phyloP scores from a whole-genome alignment of 2,113 vertebrate genomes.

The Callaeas wilsoni region DNA sequence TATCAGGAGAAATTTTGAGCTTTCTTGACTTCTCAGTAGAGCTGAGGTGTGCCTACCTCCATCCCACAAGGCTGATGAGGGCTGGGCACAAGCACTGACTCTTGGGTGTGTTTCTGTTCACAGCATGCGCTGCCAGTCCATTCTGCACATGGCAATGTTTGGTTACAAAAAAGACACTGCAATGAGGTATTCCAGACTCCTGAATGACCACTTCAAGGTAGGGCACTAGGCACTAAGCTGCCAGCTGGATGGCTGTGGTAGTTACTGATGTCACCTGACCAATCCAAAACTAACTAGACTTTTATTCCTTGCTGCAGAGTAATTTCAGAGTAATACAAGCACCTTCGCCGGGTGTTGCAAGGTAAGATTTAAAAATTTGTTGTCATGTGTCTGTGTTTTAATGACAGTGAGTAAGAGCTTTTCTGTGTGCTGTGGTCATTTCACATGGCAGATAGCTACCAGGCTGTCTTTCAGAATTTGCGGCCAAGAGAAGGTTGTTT shows the following conservation, averaged over 20 bases:
- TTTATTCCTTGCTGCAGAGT: conserved; percentile 68
- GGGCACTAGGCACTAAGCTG: neutral
- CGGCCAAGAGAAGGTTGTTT: neutral
- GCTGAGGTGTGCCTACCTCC: neutral
- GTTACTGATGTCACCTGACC: neutral
- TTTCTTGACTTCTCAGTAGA: neutral
- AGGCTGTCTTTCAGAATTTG: neutral
- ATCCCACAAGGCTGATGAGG: neutral
- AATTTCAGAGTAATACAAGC: conserved; percentile 74
- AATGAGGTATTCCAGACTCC: conserved; percentile 86
- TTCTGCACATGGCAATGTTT: conserved; percentile 94
- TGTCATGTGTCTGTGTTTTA: neutral
- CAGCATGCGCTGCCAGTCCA: conserved; percentile 90
- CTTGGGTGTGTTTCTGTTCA: neutral
- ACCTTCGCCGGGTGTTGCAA: conserved; percentile 75
- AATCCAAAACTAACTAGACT: neutral
- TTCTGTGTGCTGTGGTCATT: neutral
- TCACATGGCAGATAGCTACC: neutral
- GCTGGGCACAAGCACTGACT: neutral
- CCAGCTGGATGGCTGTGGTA: neutral
- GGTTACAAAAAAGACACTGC: conserved; percentile 86
- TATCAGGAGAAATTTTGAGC: neutral
- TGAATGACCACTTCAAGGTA: conserved; percentile 90
- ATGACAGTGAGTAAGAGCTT: neutral
- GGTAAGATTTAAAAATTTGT: conserved; percentile 67